These are phyloP conservation scores for Styela plicata DNA, from an alignment of 23 tunicate species.

Conservation along the genomic window DNA sequence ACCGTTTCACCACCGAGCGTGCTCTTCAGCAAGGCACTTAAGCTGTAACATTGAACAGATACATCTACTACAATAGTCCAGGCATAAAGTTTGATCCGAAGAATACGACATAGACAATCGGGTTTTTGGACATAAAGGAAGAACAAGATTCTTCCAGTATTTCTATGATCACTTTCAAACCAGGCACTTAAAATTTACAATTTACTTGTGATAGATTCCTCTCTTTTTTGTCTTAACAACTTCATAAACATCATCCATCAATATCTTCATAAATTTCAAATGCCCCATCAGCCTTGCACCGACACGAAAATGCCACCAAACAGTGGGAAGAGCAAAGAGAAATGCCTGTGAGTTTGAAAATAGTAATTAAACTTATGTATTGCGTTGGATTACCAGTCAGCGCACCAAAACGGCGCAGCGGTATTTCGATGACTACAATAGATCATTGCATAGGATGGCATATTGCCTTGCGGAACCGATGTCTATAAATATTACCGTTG, in stretches of 20 bases:
- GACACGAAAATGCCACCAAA: constrained; percentile 47
- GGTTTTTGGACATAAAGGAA: too few species aligned
- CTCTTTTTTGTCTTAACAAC: constrained; percentile 10
- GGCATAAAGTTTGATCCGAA: too few species aligned
- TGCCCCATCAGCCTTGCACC: constrained; percentile 46
- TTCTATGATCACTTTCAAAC: too few species aligned
- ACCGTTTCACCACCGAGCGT: too few species aligned
- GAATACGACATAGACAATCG: too few species aligned
- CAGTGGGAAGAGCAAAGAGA: constrained; percentile 25
- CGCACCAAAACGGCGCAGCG: not conserved
- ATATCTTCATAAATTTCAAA: constrained; percentile 43
- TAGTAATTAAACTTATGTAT: not conserved
- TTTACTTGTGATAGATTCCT: not conserved
- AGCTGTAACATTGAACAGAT: too few species aligned
- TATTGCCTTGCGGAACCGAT: too few species aligned
- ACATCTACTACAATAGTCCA: too few species aligned
- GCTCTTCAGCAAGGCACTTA: too few species aligned
- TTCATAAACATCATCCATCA: constrained; percentile 28
- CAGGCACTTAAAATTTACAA: too few species aligned
- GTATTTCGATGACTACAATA: not conserved
- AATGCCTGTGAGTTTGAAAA: constrained; percentile 11
- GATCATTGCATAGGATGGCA: not conserved
- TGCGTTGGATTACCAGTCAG: not conserved
- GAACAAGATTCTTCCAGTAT: too few species aligned
- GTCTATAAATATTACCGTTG: too few species aligned